phyloP scores from a whole-genome alignment of 2,888 invertebrate genomes.

The Polydrusus cervinus region DNA sequence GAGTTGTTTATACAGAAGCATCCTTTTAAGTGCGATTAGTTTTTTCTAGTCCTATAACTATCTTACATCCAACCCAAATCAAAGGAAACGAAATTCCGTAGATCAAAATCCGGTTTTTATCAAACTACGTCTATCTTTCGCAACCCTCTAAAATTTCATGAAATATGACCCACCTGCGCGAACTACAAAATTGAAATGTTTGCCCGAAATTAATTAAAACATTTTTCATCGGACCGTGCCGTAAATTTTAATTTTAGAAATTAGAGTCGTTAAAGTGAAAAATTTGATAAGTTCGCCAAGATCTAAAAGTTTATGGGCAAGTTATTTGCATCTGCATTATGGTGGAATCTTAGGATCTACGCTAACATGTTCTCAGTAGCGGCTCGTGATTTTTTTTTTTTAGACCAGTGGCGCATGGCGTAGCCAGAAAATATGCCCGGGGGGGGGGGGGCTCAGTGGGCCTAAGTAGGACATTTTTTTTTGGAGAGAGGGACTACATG shows the following conservation, averaged over 20 bases:
- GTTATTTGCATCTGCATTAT: slow-evolving; percentile 34
- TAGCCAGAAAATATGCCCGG: too few relatives aligned
- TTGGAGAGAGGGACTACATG: too few relatives aligned
- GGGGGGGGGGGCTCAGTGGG: too few relatives aligned
- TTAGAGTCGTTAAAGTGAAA: slow-evolving; percentile 39
- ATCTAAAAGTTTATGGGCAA: slow-evolving; percentile 17
- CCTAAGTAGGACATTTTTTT: too few relatives aligned
- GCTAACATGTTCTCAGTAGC: neutral
- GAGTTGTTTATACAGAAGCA: too few relatives aligned
- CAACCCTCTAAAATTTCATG: slow-evolving; percentile 26
- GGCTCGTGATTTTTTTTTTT: too few relatives aligned
- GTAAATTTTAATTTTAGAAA: slow-evolving; percentile 39
- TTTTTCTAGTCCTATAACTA: too few relatives aligned
- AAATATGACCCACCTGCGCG: slow-evolving; percentile 47
- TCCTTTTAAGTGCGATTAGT: too few relatives aligned
- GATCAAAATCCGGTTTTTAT: slow-evolving; percentile 11
- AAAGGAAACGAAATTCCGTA: neutral
- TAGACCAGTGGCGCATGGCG: too few relatives aligned
- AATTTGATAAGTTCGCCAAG: slow-evolving; percentile 33
- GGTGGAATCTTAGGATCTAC: slow-evolving; percentile 1
- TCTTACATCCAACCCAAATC: too few relatives aligned
- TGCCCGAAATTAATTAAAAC: slow-evolving; percentile 42
- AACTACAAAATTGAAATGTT: slow-evolving; percentile 36
- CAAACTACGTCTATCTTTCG: slow-evolving; percentile 12
- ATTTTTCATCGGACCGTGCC: slow-evolving; percentile 40